Base-by-base conservation (phyloP, 2,113 vertebrate species). In the Hyperopisus bebe region DNA sequence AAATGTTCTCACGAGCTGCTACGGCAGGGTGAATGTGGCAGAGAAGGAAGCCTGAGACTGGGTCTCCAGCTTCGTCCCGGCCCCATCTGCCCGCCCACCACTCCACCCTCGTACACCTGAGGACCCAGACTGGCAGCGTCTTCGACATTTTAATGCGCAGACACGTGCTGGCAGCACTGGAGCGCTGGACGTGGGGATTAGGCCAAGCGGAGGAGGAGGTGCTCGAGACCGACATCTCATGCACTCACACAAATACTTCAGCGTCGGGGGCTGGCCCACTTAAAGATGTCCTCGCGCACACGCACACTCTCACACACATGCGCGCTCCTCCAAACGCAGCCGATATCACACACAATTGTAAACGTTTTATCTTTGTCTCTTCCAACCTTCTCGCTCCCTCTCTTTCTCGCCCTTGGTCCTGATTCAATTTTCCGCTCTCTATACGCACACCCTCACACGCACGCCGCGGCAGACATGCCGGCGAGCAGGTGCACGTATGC, bases 181-280 rank as follows among this genome's bases (percentile, higher is more conserved):
- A 96, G 96, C 95, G 95, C 94, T 93, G 86, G 93, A 94, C 93
- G 92, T 92, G 90, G 94, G 94, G 95, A 96, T 96, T 96, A 96
- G 89, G 90, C 44, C 88, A 89, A 92, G 88, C 88, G 82, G 87
- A 90, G 90, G 91, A 83, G 91, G 89, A 88, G 66, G 90, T 90
- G 27, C 24, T 31, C 4, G 27, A 46, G 7, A 24, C 35, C 62
- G 66, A 8, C n/a, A 17, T 55, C 47, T 85, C 80, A 42, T 55
- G 84, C 87, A 44, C 88, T 90, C 47, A 51, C 53, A 50, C 88
- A 70, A 46, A 90, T 87, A 70, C 88, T 88, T 85, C 35, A 87
- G 85, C 7, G 8, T 19, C 47, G n/a, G 21, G 44, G 44, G 48
- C 50, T 39, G 85, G 85, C 85, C 85, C 85, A 91, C 51, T 47